Percentiles rank a stretch among this genome's conserved stretches.
Evolutionary conservation across 1,140 invertebrate species (phyloP).

Genomic region (Apocrypta bakeri): DNA sequence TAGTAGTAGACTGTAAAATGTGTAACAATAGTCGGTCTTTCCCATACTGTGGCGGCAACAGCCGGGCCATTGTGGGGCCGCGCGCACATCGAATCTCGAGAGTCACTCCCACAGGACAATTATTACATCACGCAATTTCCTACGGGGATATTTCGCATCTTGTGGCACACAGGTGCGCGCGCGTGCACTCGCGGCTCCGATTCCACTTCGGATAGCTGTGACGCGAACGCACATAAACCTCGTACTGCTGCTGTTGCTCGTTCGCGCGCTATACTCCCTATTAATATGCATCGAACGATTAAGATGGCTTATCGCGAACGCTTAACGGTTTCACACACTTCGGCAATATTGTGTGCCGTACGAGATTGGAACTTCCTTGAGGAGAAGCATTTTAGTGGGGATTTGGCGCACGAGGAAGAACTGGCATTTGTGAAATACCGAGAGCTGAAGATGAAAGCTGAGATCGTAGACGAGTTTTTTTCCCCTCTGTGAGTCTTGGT

Average conservation of each 20-base stretch:
- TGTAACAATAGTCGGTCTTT: slow-evolving; percentile 68
- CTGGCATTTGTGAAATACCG: not conserved
- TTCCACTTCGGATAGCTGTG: slow-evolving; percentile 25
- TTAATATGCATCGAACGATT: slow-evolving; percentile 48
- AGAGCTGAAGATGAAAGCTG: slow-evolving; percentile 44
- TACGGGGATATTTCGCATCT: slow-evolving; percentile 54
- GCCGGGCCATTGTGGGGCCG: slow-evolving; percentile 47
- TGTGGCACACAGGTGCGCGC: slow-evolving; percentile 47
- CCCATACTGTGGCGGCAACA: slow-evolving; percentile 67
- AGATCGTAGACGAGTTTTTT: slow-evolving; percentile 1
- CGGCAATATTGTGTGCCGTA: slow-evolving; percentile 26
- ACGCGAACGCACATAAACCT: too few relatives aligned
- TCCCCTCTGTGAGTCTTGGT: not conserved
- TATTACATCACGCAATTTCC: slow-evolving; percentile 71
- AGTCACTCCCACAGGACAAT: slow-evolving; percentile 69
- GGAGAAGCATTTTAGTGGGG: not conserved
- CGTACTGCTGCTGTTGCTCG: not conserved
- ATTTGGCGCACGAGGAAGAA: not conserved
- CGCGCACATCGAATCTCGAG: slow-evolving; percentile 53
- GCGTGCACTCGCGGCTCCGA: slow-evolving; percentile 6
- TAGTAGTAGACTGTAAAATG: slow-evolving; percentile 67
- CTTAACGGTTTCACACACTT: slow-evolving; percentile 39
- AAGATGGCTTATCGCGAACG: slow-evolving; percentile 30
- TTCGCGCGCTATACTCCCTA: slow-evolving; percentile 14
- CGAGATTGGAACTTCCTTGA: slow-evolving; percentile 19